phyloP scores from a whole-genome alignment of 2,888 invertebrate species.

The Tenthredo mesomela region DNA sequence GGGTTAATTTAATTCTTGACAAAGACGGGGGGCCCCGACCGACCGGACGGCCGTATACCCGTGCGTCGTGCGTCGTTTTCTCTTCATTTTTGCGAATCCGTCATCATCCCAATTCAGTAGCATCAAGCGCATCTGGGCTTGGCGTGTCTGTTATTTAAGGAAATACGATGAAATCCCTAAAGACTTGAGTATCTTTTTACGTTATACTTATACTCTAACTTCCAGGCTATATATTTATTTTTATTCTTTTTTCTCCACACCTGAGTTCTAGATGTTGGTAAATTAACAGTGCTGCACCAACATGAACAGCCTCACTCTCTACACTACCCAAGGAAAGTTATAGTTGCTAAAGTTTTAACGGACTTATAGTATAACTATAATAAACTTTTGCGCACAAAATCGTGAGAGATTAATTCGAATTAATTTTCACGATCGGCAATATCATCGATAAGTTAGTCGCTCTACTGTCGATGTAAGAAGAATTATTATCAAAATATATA shows the following conservation, averaged over 20 bases:
- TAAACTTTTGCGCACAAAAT: slow-evolving; percentile 37
- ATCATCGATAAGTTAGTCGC: neutral
- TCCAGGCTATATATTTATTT: neutral
- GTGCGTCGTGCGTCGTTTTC: neutral
- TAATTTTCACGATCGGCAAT: slow-evolving; percentile 29
- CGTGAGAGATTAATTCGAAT: slow-evolving; percentile 12
- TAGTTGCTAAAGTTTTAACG: slow-evolving; percentile 44
- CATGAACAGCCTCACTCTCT: neutral
- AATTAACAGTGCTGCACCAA: neutral
- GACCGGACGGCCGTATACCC: neutral
- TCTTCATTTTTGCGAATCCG: slow-evolving; percentile 25
- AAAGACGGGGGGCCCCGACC: neutral
- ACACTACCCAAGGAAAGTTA: slow-evolving; percentile 6
- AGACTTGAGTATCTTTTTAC: slow-evolving; percentile 9
- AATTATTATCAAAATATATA: neutral
- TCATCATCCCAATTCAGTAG: slow-evolving; percentile 13
- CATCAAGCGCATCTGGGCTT: slow-evolving; percentile 15
- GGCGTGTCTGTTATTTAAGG: slow-evolving; percentile 3
- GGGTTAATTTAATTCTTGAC: slow-evolving; percentile 16
- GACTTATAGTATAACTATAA: slow-evolving; percentile 6
- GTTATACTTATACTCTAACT: neutral
- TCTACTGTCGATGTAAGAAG: neutral
- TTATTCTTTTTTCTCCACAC: neutral
- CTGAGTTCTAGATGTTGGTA: neutral
- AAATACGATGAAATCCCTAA: slow-evolving; percentile 13